Evolutionary conservation across 2,113 vertebrate genomes (phyloP).

Genomic region (Sporophila hypoxantha): DNA sequence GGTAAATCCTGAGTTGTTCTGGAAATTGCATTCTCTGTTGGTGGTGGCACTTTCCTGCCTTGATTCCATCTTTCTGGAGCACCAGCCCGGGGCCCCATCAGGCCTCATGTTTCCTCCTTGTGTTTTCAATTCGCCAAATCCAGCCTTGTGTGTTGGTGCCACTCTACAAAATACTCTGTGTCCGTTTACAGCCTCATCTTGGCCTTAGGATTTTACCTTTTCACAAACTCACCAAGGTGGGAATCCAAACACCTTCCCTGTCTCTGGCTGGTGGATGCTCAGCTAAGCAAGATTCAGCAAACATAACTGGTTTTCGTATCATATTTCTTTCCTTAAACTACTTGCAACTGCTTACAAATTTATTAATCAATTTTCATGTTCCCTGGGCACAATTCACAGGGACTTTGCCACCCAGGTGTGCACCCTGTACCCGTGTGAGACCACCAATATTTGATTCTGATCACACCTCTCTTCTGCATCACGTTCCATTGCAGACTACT

Average conservation of each 20-base stretch:
- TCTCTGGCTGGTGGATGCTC: background rate
- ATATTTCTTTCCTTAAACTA: background rate
- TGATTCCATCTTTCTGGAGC: background rate
- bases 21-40: background rate
- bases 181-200: background rate
- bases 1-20: background rate
- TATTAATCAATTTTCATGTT: background rate
- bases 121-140: background rate
- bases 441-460: background rate
- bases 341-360: background rate
- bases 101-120: background rate
- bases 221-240: background rate
- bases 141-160: background rate
- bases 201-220: background rate
- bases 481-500: accelerated
- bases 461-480: accelerated
- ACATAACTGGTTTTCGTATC: background rate
- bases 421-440: background rate
- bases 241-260: background rate
- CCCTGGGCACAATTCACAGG: background rate
- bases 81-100: accelerated
- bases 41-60: background rate
- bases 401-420: background rate
- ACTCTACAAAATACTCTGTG: background rate
- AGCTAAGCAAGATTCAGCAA: background rate